These are phyloP conservation scores for Gulo gulo DNA, from an alignment of 2,113 vertebrate species.

Conservation along the genomic window DNA sequence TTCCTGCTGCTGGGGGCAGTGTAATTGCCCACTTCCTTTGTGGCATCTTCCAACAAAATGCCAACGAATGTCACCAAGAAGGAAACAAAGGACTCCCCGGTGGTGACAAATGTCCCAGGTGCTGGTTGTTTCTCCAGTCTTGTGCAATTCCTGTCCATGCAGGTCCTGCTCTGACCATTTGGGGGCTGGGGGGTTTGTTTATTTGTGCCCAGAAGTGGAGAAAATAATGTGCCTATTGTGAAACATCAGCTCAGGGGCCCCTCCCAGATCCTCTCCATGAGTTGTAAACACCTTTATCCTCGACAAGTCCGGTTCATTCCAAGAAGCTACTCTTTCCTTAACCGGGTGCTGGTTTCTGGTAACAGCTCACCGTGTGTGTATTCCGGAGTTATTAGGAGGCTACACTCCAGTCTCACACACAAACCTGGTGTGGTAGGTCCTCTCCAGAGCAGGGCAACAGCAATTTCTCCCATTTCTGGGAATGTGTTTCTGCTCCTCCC, in stretches of 20 bases:
- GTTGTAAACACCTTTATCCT: constrained; percentile 29
- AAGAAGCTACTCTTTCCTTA: constrained; percentile 36
- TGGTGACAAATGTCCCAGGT: not conserved
- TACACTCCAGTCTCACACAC: not conserved
- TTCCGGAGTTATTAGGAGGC: not conserved
- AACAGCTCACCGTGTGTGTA: not conserved
- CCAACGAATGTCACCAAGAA: not conserved
- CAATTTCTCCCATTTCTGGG: not conserved
- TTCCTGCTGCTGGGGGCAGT: not conserved
- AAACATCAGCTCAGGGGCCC: not conserved
- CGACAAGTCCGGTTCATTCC: not conserved
- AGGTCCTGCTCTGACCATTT: not conserved
- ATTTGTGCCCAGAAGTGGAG: not conserved
- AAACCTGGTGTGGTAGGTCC: not conserved
- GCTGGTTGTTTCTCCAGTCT: not conserved
- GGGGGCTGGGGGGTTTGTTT: not conserved
- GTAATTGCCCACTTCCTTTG: constrained; percentile 53
- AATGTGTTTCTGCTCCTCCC: not conserved
- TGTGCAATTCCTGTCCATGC: not conserved
- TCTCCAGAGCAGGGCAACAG: not conserved
- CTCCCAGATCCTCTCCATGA: not conserved
- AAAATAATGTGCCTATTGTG: constrained; percentile 31
- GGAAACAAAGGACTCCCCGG: not conserved
- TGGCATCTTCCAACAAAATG: constrained; percentile 29
- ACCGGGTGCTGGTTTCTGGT: constrained; percentile 16